Evolutionary conservation across 2,888 invertebrate species (phyloP), one percentile per base, ranked within the genome.

Genomic region (Xestia xanthographa): DNA sequence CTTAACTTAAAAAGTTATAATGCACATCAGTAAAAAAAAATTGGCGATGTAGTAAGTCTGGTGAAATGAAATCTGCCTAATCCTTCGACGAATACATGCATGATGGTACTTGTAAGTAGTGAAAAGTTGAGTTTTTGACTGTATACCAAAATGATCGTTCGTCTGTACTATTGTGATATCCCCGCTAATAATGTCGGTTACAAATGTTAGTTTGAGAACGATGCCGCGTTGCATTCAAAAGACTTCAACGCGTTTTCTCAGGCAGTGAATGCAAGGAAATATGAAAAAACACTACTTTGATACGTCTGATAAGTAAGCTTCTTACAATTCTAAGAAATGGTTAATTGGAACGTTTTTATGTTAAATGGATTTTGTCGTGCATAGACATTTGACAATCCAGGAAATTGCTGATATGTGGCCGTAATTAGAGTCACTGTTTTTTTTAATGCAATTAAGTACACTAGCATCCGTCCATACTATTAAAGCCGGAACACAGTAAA

Each of bases 171-270:
- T 87, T 86, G 83, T 83, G 75, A 79, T 83, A 84, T 70, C 71
- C 69, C 60, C 43, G 71, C 58, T 83, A 80, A 82, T 79, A 81
- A 73, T 65, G 66, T 56, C 72, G 26, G 75, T 82, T 82, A 74
- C 68, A 75, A 86, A 76, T 68, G 68, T 68, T 67, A 43, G 29
- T 78, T 76, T 82, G 86, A 78, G 86, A 85, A 82, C 78, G 78
- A 86, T 78, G 80, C 77, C 80, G 70, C 70, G 86, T 72, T 70
- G 79, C 84, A 70, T 87, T 86, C 82, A 89, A 91, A 91, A 91
- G 90, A 92, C 82, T 80, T 90, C 87, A 90, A 92, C 90, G 91
- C 83, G 87, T 85, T 80, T 83, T 86, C 88, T 82, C 88, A 87
- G 58, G 75, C 66, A 38, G 41, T 75, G 77, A 83, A 82, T 85